Base-by-base conservation (phyloP, 2,888 invertebrate species). In the Rhimphoctona megacephalus region DNA sequence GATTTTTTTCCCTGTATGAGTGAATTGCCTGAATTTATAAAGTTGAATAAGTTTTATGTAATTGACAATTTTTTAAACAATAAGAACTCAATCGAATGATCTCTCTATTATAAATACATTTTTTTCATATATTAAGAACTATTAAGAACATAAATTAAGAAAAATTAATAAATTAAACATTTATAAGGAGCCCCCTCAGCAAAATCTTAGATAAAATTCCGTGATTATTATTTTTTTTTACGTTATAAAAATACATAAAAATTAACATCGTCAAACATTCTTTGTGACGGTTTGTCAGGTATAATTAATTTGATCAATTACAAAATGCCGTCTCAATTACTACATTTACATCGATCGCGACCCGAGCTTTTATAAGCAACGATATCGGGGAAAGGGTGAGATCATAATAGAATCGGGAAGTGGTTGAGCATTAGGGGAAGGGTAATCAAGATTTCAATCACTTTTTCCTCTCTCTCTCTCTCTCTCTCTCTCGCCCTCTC, bases 381-480 rank as follows among this genome's bases (percentile, higher is more conserved):
- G 49, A 49, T 33, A 22, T 66, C 25, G 36, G 74, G 25, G 39
- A 19, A 25, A 73, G 36, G 39, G 14, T 39, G 72, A 73, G 73
- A 70, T 83, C 54, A 83, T 83, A 79, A 85, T 83, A 85, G 79
- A 83, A 79, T 83, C 76, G 80, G 70, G 43, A 80, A 83, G 83
- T 80, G 85, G 85, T 78, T 22, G 67, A 79, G 69, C 61, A 64
- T 52, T 22, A 67, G 73, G 39, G 36, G 54, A 64, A 64, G 52
- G 70, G 82, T 80, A 85, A 85, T 83, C 79, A 82, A 85, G 85
- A 83, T 85, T 85, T 83, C 76, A 79, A 85, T 85, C 83, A 77
- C 80, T 82, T 85, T 78, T 82, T 64, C 39, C 54, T 74, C 66
- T 74, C 78, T 54, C 43, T 67, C 43, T n/a, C 57, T 52, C 52